Conservation (phyloP, 2,113 vertebrate genomes). For the Indri indri region DNA sequence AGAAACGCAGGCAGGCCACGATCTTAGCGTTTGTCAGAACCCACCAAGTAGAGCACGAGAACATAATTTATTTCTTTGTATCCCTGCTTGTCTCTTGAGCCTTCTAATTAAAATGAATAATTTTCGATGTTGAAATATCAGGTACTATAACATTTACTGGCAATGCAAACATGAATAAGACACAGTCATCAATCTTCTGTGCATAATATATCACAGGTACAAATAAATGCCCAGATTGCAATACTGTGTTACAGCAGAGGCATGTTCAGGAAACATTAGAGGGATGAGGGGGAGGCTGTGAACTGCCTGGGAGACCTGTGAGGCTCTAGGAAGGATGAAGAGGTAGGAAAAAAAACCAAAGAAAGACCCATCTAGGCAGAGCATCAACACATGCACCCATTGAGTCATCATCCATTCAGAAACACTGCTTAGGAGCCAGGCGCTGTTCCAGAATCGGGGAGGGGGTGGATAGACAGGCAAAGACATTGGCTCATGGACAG, state of each 20-base stretch:
- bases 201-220: too few relatives aligned
- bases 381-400: too few relatives aligned
- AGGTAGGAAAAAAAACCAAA: too few relatives aligned
- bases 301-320: background rate
- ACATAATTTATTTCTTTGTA: background rate
- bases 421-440: background rate
- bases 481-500: too few relatives aligned
- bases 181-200: background rate
- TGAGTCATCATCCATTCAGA: background rate
- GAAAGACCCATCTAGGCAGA: rapidly evolving
- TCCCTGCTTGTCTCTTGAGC: background rate
- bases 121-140: background rate
- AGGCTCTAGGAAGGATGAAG: background rate
- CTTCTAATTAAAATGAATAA: background rate
- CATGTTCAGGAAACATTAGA: rapidly evolving
- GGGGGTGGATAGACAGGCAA: background rate
- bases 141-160: background rate
- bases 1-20: background rate
- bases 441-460: rapidly evolving
- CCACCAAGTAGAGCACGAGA: background rate
- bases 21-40: background rate
- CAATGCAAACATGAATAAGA: background rate
- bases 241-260: background rate
- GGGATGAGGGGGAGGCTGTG: rapidly evolving
- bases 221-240: background rate